Evolutionary conservation across 2,113 vertebrate species (phyloP).

Genomic region (Psittacula cyanocephala): DNA sequence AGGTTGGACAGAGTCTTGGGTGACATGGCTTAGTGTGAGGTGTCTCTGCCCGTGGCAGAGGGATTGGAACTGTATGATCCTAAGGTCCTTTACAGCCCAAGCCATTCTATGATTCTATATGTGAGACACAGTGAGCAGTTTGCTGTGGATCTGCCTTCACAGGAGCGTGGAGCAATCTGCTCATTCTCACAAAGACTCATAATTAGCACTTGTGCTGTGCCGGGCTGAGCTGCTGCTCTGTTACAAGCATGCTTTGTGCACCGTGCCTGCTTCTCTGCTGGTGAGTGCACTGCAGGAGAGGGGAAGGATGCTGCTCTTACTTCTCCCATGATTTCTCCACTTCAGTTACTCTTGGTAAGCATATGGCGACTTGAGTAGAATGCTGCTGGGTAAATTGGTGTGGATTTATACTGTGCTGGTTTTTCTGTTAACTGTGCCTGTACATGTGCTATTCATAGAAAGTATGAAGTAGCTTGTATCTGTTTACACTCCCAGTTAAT

Average conservation of each 20-base stretch:
- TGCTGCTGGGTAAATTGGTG: fast-evolving
- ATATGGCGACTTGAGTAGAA: neutral
- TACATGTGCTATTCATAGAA: neutral
- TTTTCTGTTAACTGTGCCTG: neutral
- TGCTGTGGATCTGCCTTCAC: neutral
- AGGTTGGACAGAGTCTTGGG: neutral
- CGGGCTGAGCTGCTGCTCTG: neutral
- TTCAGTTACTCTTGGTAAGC: neutral
- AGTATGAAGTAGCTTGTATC: neutral
- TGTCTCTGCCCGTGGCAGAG: neutral
- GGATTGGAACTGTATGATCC: neutral
- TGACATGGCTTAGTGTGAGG: neutral
- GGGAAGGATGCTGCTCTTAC: neutral
- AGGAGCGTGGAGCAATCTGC: neutral
- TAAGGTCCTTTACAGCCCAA: neutral
- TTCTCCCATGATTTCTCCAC: neutral
- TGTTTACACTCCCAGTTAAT: neutral
- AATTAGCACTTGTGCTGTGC: neutral
- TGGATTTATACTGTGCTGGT: neutral
- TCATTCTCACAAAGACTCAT: neutral
- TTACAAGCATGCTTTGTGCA: neutral
- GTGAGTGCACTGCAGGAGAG: neutral
- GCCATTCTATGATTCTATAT: fast-evolving
- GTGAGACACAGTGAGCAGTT: fast-evolving
- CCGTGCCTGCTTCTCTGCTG: neutral